These are phyloP conservation scores for Cosmorhoe ocellata DNA, from an alignment of 2,888 invertebrate genomes.

Conservation along the genomic window DNA sequence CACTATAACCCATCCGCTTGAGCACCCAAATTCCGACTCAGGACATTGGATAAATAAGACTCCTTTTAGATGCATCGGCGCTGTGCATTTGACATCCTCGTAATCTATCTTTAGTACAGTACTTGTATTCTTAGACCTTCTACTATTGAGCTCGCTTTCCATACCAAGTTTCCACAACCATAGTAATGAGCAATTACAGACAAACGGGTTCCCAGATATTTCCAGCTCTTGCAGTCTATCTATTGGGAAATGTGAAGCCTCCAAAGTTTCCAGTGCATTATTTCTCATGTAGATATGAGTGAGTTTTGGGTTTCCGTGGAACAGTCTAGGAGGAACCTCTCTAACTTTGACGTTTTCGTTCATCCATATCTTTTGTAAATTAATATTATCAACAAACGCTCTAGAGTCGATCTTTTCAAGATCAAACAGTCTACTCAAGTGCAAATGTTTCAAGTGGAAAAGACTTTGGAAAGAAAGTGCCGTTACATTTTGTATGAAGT, in stretches of 20 bases:
- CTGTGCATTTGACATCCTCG: constrained; percentile 82
- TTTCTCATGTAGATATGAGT: constrained; percentile 89
- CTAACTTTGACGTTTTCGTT: constrained; percentile 89
- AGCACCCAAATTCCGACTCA: constrained; percentile 85
- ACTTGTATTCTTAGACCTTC: constrained; percentile 62
- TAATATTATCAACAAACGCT: constrained; percentile 93
- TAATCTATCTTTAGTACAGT: constrained; percentile 79
- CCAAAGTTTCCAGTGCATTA: constrained; percentile 88
- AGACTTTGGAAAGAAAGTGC: constrained; percentile 92
- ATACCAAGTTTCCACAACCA: constrained; percentile 91
- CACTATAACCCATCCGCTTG: constrained; percentile 83
- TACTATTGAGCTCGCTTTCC: constrained; percentile 67
- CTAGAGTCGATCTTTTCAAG: constrained; percentile 88
- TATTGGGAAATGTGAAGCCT: constrained; percentile 91
- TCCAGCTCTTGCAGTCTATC: constrained; percentile 89
- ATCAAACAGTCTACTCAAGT: constrained; percentile 86
- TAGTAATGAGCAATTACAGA: constrained; percentile 92
- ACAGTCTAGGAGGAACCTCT: constrained; percentile 90
- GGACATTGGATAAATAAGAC: constrained; percentile 81
- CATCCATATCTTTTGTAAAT: constrained; percentile 89
- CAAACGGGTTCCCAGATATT: constrained; percentile 91
- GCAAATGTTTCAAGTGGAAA: constrained; percentile 89
- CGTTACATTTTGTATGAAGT: constrained; percentile 87
- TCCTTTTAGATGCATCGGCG: constrained; percentile 80
- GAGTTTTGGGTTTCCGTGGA: constrained; percentile 91